phyloP scores from a whole-genome alignment of 2,797 vertebrate species.

The Alosa sapidissima region DNA sequence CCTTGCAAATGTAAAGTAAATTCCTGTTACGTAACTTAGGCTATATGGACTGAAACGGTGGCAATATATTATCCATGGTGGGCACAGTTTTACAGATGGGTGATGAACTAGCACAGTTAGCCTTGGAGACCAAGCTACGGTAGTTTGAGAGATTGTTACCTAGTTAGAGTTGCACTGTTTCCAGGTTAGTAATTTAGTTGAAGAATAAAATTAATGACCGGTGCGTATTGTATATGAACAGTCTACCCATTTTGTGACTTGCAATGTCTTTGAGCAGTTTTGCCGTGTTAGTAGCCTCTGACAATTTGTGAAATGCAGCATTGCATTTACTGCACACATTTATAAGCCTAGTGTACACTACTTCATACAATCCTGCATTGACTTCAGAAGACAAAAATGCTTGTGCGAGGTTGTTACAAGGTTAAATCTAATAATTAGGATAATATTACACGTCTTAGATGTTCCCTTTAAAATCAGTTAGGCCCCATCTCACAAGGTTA shows the following conservation, averaged over 20 bases:
- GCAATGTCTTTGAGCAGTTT: neutral
- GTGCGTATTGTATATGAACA: neutral
- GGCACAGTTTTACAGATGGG: neutral
- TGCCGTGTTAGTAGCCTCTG: neutral
- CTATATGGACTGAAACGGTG: neutral
- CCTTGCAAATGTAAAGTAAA: neutral
- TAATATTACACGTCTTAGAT: neutral
- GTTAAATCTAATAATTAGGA: neutral
- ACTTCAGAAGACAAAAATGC: neutral
- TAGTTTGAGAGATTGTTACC: neutral
- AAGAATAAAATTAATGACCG: neutral
- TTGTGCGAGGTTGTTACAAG: neutral
- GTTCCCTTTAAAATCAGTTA: neutral
- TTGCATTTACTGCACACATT: neutral
- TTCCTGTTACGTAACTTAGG: neutral
- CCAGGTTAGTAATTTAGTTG: neutral
- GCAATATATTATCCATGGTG: neutral
- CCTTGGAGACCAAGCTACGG: neutral
- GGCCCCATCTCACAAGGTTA: neutral
- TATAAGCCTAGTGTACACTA: neutral
- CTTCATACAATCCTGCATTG: neutral
- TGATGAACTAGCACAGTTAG: neutral
- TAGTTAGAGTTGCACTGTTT: neutral
- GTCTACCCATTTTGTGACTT: neutral
- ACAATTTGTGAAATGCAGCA: neutral